Base-by-base conservation (phyloP, 2,888 invertebrate species). In the Lasioglossum vierecki region DNA sequence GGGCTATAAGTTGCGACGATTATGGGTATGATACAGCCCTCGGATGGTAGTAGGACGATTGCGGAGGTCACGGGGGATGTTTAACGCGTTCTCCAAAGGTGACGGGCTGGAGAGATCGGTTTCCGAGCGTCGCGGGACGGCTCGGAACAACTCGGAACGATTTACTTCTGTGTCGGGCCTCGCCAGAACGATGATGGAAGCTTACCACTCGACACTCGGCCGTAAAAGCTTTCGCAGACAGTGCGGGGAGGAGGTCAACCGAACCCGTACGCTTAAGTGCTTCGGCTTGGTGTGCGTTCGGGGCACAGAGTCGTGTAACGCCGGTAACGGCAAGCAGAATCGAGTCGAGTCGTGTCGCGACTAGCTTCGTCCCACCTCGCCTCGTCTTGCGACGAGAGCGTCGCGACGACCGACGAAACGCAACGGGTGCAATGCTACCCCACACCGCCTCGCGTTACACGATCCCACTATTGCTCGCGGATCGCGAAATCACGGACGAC, bases 201-300 rank as follows among this genome's bases (percentile, higher is more conserved):
- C 84, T 81, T 68, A 77, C 75, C 82, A 85, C 86, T 86, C 86
- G 86, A 86, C 76, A 73, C 87, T 85, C 66, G 82, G 35, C 46
- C 81, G 88, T 90, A 90, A 91, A 91, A 91, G 86, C 90, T 90
- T 91, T 90, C 82, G 85, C 90, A 88, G 89, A 88, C 87, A 88
- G 85, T 87, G 89, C 84, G 85, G 91, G 79, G 84, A 83, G 82
- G 84, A 90, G 89, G 91, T 91, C 89, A 90, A 86, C 80, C 86
- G 88, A 85, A 76, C 76, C 84, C 84, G 84, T 71, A 68, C 84
- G 79, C 74, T 82, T 87, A 84, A 89, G 88, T 87, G 88, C 80
- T 84, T 39, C 4, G 70, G 18, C 53, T 75, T 35, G 84, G 80
- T 75, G 74, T 88, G 84, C 72, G 83, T 66, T 57, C 79, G 1